These are phyloP conservation scores for Dipodomys ordii DNA, from an alignment of 2,113 vertebrate species.

Conservation along the genomic window DNA sequence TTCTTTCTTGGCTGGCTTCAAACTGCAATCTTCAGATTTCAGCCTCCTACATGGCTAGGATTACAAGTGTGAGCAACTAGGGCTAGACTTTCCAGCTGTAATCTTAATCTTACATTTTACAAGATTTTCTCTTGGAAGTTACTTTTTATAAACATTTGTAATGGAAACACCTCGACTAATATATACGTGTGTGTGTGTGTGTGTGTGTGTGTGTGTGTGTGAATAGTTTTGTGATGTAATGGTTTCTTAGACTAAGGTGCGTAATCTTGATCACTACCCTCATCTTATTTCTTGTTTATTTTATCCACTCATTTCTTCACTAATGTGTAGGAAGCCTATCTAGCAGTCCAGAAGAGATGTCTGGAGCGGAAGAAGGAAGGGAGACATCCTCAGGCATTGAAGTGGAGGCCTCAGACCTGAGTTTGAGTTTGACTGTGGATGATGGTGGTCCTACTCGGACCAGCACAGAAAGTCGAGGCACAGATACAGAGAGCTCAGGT, in stretches of 20 bases:
- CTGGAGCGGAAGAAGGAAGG: conserved; percentile 85
- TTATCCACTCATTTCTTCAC: neutral
- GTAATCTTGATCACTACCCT: neutral
- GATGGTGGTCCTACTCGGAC: conserved; percentile 83
- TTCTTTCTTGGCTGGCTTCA: no score
- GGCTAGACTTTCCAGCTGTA: no score
- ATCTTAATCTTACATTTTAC: no score
- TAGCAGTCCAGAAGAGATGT: conserved; percentile 89
- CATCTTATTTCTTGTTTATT: neutral
- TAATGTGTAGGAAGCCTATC: conserved; percentile 84
- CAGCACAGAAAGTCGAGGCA: conserved; percentile 84
- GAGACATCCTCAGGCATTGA: conserved; percentile 90
- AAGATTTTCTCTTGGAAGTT: neutral
- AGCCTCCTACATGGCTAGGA: neutral
- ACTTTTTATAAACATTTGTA: conserved; percentile 32
- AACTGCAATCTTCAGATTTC: no score
- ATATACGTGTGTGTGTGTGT: no score
- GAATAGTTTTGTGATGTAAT: neutral
- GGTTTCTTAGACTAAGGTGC: conserved; percentile 41
- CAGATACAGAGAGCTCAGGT: conserved; percentile 86
- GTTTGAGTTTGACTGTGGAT: conserved; percentile 88
- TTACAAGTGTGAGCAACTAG: neutral
- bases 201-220: neutral
- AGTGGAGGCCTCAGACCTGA: conserved; percentile 88
- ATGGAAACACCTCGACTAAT: neutral